Percentiles rank a stretch among this genome's conserved stretches.
Conservation (phyloP, 2,113 vertebrate genomes). For the Megaceryle torquata region DNA sequence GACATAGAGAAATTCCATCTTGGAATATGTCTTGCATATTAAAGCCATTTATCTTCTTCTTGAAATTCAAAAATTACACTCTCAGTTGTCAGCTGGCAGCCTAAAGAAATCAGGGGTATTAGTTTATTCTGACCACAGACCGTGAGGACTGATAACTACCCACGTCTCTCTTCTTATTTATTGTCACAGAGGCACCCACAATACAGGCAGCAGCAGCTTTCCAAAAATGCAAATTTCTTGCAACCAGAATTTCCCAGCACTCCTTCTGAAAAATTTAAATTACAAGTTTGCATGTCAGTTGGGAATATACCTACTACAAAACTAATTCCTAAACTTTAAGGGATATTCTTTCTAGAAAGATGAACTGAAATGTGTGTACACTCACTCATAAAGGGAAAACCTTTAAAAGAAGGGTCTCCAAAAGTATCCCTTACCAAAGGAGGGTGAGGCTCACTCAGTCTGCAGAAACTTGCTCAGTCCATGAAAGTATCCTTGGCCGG, state of each 20-base stretch:
- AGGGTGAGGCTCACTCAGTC: not conserved
- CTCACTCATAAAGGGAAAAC: not conserved
- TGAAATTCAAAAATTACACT: not conserved
- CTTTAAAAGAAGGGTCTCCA: not conserved
- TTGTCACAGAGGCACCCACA: not conserved
- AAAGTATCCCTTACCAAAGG: not conserved
- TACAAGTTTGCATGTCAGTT: not conserved
- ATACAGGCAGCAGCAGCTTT: not conserved
- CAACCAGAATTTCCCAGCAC: not conserved
- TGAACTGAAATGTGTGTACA: not conserved
- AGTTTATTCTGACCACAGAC: not conserved
- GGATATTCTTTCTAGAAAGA: not conserved
- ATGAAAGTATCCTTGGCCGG: not conserved
- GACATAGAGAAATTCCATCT: not conserved
- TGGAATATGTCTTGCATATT: not conserved
- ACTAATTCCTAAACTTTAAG: not conserved
- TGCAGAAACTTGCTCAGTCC: no score
- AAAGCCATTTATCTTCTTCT: constrained; percentile 14
- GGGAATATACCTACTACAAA: not conserved
- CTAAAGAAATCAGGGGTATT: not conserved
- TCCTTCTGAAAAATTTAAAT: not conserved
- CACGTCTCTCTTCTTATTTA: not conserved
- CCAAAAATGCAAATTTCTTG: not conserved
- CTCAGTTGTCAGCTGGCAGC: not conserved
- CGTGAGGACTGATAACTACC: not conserved